A percentile compares a stretch with the other conserved stretches of the same genome.
These are phyloP conservation scores for Drosophila anomalata DNA, from an alignment of 2,888 invertebrate genomes.

Conservation along the genomic window DNA sequence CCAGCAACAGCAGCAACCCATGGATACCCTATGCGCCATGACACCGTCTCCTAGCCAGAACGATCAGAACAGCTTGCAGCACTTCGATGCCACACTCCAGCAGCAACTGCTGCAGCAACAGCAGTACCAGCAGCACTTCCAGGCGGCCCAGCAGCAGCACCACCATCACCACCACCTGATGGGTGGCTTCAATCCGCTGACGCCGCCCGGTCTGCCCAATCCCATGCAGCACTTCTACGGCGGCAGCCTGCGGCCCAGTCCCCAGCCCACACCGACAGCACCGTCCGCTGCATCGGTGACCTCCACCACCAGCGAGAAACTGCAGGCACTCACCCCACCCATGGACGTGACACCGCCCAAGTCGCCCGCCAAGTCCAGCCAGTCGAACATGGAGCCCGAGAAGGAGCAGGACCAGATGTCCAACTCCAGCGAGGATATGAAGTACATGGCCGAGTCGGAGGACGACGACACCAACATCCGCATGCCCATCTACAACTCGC, in stretches of 20 bases:
- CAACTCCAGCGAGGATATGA: slow-evolving; percentile 83
- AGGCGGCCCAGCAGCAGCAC: slow-evolving; percentile 69
- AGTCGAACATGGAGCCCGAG: slow-evolving; percentile 62
- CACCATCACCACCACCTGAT: slow-evolving; percentile 83
- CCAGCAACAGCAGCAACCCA: slow-evolving; percentile 68
- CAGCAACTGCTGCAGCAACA: slow-evolving; percentile 76
- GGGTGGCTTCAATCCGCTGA: slow-evolving; percentile 86
- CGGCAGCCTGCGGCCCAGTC: slow-evolving; percentile 66
- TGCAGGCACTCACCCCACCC: slow-evolving; percentile 82
- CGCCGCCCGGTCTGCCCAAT: slow-evolving; percentile 86
- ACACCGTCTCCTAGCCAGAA: slow-evolving; percentile 81
- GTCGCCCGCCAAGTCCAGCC: slow-evolving; percentile 78
- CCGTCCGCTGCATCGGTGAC: slow-evolving; percentile 27
- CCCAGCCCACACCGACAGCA: slow-evolving; percentile 62
- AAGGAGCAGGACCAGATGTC: slow-evolving; percentile 81
- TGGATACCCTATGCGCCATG: slow-evolving; percentile 78
- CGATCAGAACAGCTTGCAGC: slow-evolving; percentile 73
- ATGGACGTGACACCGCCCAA: slow-evolving; percentile 84
- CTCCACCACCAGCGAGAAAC: slow-evolving; percentile 59
- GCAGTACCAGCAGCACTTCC: slow-evolving; percentile 71
- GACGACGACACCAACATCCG: slow-evolving; percentile 84
- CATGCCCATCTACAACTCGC: slow-evolving; percentile 84
- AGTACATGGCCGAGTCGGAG: slow-evolving; percentile 80
- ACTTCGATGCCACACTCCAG: slow-evolving; percentile 69
- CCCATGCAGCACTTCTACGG: slow-evolving; percentile 77